Evolutionary conservation across 2,888 invertebrate genomes (phyloP).

Genomic region (Cataglyphis albicans): DNA sequence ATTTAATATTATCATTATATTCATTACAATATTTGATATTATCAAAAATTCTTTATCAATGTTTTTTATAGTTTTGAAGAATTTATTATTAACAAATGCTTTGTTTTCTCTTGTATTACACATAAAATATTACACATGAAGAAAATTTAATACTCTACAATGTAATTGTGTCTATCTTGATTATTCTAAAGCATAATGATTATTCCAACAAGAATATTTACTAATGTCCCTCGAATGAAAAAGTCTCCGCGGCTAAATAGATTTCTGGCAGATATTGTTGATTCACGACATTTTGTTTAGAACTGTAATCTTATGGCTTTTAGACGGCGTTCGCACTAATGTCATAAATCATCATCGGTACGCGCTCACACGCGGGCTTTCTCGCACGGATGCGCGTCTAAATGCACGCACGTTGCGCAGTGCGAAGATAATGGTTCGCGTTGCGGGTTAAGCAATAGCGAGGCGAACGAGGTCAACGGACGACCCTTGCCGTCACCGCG

Average conservation of each 20-base stretch:
- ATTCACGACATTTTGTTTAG: conserved; percentile 35
- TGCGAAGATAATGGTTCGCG: conserved; percentile 81
- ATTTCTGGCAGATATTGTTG: conserved; percentile 33
- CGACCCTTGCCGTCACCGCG: conserved; percentile 78
- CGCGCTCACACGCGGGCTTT: conserved; percentile 62
- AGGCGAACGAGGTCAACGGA: conserved; percentile 81
- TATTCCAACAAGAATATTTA: background rate
- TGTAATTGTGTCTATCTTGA: background rate
- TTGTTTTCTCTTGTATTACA: background rate
- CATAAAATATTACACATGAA: background rate
- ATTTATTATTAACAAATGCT: background rate
- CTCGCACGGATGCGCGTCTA: conserved; percentile 62
- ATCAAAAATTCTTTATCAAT: background rate
- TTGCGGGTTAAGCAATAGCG: conserved; percentile 79
- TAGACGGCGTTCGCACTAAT: conserved; percentile 68
- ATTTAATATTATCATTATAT: background rate
- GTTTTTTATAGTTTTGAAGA: background rate
- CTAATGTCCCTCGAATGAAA: background rate
- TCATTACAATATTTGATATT: background rate
- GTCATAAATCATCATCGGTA: conserved; percentile 84
- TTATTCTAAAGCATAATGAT: background rate
- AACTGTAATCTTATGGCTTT: conserved; percentile 82
- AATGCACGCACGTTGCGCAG: conserved; percentile 77
- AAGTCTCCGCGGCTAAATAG: conserved; percentile 24
- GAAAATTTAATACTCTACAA: background rate